Conservation (phyloP, 2,888 invertebrate genomes). For the Coleophora deauratella region DNA sequence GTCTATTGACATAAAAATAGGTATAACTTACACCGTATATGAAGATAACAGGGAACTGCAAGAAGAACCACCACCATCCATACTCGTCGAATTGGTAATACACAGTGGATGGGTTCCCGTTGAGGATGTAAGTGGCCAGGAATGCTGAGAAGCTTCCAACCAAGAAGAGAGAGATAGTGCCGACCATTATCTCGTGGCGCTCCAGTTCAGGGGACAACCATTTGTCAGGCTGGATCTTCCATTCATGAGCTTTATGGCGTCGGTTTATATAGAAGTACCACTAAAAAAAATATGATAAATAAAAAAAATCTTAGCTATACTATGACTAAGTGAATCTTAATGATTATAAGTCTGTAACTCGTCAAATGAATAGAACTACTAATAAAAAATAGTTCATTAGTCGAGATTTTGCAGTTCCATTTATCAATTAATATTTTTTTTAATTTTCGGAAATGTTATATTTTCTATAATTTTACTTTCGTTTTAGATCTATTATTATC, state of each 20-base stretch:
- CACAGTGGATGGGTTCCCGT: conserved; percentile 78
- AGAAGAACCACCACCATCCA: conserved; percentile 78
- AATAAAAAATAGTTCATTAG: too few relatives aligned
- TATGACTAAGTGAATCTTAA: too few relatives aligned
- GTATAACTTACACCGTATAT: conserved; percentile 70
- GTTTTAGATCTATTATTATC: too few relatives aligned
- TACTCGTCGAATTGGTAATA: conserved; percentile 78
- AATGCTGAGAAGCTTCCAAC: conserved; percentile 73
- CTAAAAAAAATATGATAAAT: conserved; percentile 50
- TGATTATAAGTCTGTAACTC: too few relatives aligned
- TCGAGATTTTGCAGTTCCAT: too few relatives aligned
- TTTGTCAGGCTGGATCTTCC: conserved; percentile 83
- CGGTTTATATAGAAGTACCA: conserved; percentile 81
- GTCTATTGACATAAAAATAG: too few relatives aligned
- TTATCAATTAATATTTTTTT: too few relatives aligned
- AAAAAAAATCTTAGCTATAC: not conserved
- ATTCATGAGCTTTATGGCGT: conserved; percentile 75
- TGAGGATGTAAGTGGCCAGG: conserved; percentile 78
- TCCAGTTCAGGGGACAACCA: conserved; percentile 80
- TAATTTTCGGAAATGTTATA: too few relatives aligned
- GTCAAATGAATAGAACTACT: too few relatives aligned
- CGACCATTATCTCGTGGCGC: conserved; percentile 78
- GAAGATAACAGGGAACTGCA: conserved; percentile 78
- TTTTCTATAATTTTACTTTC: too few relatives aligned
- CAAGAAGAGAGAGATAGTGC: conserved; percentile 72